Evolutionary conservation across 2,797 vertebrate species (phyloP).

Genomic region (Aratinga solstitialis): DNA sequence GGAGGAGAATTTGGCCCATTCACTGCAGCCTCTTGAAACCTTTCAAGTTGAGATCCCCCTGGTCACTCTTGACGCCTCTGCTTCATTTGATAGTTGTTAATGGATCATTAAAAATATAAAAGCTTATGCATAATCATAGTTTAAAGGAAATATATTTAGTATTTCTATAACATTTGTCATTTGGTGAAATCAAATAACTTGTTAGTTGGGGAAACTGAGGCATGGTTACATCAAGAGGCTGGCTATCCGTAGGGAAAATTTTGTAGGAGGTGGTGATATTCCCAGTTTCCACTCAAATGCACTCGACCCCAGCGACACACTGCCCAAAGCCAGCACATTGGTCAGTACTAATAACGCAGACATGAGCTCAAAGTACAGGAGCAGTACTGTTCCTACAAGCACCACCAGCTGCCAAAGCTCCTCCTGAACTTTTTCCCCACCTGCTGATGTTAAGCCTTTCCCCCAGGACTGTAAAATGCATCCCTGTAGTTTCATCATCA

Average conservation of each 20-base stretch:
- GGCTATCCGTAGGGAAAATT: background rate
- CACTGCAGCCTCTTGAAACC: background rate
- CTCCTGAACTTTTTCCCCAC: background rate
- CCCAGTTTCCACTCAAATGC: background rate
- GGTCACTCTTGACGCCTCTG: background rate
- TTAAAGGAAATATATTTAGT: background rate
- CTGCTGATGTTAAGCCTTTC: background rate
- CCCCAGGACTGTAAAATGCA: background rate
- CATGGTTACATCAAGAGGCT: background rate
- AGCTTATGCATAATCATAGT: fast-evolving
- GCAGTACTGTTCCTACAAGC: background rate
- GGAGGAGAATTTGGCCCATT: background rate
- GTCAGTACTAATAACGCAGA: fast-evolving
- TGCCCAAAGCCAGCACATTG: fast-evolving
- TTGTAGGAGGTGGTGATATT: background rate
- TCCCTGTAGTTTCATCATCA: background rate
- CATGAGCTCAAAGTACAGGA: fast-evolving
- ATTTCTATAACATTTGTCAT: background rate
- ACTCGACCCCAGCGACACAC: fast-evolving
- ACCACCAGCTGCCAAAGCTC: background rate
- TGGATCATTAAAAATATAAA: background rate
- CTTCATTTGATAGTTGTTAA: background rate
- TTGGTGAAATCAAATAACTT: background rate
- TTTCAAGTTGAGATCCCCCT: background rate
- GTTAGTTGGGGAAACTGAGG: background rate